phyloP scores from a whole-genome alignment of 2,888 invertebrate species.

The Parasteatoda lunata region DNA sequence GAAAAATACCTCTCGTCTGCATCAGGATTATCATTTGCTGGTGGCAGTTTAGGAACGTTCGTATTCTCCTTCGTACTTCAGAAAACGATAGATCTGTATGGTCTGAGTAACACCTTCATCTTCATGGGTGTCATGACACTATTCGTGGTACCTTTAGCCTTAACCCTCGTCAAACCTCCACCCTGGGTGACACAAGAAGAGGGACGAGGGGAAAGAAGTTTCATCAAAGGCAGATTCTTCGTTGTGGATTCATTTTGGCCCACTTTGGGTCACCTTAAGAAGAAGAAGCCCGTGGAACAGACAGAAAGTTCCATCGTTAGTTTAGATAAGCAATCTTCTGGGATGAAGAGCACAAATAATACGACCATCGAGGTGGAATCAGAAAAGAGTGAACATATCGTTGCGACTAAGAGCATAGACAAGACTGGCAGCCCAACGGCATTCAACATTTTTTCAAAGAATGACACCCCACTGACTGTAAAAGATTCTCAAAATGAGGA shows the following conservation, averaged over 20 bases:
- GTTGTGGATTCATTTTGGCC: background rate
- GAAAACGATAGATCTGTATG: constrained; percentile 29
- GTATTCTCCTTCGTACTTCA: constrained; percentile 46
- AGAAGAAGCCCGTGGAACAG: too few species aligned
- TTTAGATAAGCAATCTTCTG: too few species aligned
- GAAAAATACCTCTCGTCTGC: constrained; percentile 43
- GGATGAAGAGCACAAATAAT: too few species aligned
- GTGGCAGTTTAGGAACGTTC: constrained; percentile 64
- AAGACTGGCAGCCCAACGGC: too few species aligned
- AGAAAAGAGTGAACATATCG: too few species aligned
- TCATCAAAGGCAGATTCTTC: background rate
- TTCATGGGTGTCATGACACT: constrained; percentile 43
- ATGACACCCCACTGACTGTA: too few species aligned
- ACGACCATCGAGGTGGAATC: too few species aligned
- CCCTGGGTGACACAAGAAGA: background rate
- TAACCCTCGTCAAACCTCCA: background rate
- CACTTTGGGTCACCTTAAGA: too few species aligned
- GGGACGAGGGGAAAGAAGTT: background rate
- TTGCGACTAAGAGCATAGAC: too few species aligned
- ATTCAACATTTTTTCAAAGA: too few species aligned
- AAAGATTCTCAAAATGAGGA: too few species aligned
- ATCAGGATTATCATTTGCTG: constrained; percentile 55
- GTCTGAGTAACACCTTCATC: constrained; percentile 38
- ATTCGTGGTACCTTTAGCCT: constrained; percentile 11
- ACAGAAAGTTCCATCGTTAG: too few species aligned